phyloP scores from a whole-genome alignment of 2,888 invertebrate genomes.

The Myathropa florea region DNA sequence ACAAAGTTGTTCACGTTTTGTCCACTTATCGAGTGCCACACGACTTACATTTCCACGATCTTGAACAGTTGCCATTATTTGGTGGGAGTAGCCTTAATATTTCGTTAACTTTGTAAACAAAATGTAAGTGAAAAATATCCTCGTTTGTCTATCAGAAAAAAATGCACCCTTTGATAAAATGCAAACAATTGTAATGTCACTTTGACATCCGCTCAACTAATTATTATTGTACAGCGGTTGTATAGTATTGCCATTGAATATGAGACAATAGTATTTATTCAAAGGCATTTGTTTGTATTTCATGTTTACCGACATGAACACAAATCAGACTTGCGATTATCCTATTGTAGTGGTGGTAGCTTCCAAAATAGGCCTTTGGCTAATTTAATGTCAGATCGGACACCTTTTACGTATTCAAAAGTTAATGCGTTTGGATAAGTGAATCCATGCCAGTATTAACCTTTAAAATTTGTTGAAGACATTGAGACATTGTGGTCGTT shows the following conservation, averaged over 20 bases:
- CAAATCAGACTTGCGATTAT: too few relatives aligned
- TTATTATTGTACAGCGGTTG: not conserved
- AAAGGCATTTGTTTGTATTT: too few relatives aligned
- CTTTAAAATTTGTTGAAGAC: too few relatives aligned
- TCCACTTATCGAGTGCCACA: slow-evolving; percentile 91
- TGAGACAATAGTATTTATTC: too few relatives aligned
- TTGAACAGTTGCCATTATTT: slow-evolving; percentile 74
- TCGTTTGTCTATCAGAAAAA: not conserved
- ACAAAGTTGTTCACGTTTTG: slow-evolving; percentile 90
- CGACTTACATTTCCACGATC: slow-evolving; percentile 83
- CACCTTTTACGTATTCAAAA: too few relatives aligned
- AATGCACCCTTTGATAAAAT: not conserved
- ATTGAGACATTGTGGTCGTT: too few relatives aligned
- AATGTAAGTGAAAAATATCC: not conserved
- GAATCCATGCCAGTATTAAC: too few relatives aligned
- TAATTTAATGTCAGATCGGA: too few relatives aligned
- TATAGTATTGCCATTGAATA: not conserved
- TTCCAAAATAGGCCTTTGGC: too few relatives aligned
- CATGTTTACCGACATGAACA: too few relatives aligned
- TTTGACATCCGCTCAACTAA: not conserved
- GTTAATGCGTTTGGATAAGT: too few relatives aligned
- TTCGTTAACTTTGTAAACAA: not conserved
- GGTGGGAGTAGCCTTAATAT: not conserved
- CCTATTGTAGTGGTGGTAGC: too few relatives aligned
- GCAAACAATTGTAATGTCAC: slow-evolving; percentile 1